Base-by-base conservation (phyloP, 2,888 invertebrate species). In the Dicyrtoma fusca region DNA sequence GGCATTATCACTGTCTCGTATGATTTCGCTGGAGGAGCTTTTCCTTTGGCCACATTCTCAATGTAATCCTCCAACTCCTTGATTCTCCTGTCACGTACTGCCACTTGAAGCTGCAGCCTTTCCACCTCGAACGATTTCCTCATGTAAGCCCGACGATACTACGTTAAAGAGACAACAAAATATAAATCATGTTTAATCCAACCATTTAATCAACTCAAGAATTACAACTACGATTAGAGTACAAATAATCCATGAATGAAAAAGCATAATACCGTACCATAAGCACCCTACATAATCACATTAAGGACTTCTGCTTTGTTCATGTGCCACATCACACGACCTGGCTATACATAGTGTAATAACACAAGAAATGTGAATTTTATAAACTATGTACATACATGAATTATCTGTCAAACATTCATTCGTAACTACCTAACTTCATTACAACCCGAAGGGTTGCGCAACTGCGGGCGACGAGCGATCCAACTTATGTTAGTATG, bases 291-390 rank as follows among this genome's bases (percentile, higher is more conserved):
- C 93, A 81, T 91, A 79, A 97, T 92, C 74, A 94, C 89, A 81
- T 90, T 90, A 66, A 95, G 87, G 1, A 92, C 90, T 83, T 94
- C 94, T 5, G 92, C 93, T 79, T 90, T 91, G 79, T 91, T 93
- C 14, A 95, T 91, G 83, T 97, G 93, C 97, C 97, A 97, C 13
- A 97, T 89, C n/a, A n/a, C 82, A 95, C 90, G 76, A 95, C 89
- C 93, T 93, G n/a, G n/a, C n/a, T n/a, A n/a, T n/a, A n/a, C n/a
- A n/a, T n/a, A n/a, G n/a, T n/a, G n/a, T n/a, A n/a, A n/a, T n/a
- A n/a, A n/a, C n/a, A n/a, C n/a, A n/a, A n/a, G n/a, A n/a, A n/a
- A n/a, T n/a, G n/a, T n/a, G n/a, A n/a, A n/a, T n/a, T n/a, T n/a
- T n/a, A n/a, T n/a, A n/a, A n/a, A n/a, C n/a, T n/a, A n/a, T n/a